Conservation (phyloP, 2,113 vertebrate species). For the Sceloporus undulatus region DNA sequence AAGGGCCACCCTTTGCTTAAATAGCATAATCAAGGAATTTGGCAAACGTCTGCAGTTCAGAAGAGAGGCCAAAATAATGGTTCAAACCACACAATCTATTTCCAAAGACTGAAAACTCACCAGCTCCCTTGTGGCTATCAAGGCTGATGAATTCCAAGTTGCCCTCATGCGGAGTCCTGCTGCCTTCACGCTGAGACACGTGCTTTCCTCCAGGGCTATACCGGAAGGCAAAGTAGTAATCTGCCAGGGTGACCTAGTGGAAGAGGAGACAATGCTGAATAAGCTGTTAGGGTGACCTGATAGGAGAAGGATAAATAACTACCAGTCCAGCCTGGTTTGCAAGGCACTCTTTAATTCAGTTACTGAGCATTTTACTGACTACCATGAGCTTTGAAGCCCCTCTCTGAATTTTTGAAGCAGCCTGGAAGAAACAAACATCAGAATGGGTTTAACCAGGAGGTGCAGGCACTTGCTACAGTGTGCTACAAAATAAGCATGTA, state of each 20-base stretch:
- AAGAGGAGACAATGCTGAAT: background rate
- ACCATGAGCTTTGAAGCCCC: background rate
- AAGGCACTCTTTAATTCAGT: background rate
- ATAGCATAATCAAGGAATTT: background rate
- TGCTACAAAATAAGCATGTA: background rate
- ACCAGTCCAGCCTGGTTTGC: background rate
- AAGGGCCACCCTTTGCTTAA: background rate
- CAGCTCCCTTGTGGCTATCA: constrained; percentile 90
- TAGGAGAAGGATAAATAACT: background rate
- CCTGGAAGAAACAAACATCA: background rate
- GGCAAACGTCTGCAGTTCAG: background rate
- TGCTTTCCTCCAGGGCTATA: constrained; percentile 89
- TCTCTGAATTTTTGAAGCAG: background rate
- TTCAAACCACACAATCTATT: no score
- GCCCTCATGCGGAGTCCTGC: constrained; percentile 88
- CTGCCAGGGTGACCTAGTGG: constrained; percentile 86
- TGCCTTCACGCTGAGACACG: constrained; percentile 81
- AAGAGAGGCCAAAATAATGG: background rate
- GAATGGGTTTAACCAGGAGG: background rate
- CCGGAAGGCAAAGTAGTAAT: constrained; percentile 88
- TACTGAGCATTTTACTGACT: background rate
- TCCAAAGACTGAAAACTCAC: constrained; percentile 70
- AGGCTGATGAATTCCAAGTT: constrained; percentile 89
- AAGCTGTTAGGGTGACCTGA: accelerated
- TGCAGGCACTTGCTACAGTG: no score